Conservation (phyloP, 2,113 vertebrate species). For the Poeciliopsis turrubarensis region DNA sequence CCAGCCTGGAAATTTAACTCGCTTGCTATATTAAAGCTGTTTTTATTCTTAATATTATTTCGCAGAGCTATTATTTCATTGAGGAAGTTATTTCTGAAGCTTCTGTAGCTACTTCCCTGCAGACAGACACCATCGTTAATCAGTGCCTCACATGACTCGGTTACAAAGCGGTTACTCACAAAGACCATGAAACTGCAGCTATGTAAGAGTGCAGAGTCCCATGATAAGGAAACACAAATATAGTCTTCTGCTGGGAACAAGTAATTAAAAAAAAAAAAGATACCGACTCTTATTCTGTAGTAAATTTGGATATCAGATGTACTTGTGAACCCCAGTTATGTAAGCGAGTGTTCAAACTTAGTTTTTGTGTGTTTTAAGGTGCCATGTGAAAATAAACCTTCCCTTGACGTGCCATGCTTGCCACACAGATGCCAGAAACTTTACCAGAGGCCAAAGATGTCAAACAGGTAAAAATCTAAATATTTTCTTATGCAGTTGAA, state of each 20-base stretch:
- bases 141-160: slow-evolving; percentile 60
- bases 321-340: neutral
- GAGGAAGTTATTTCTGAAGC: slow-evolving; percentile 33
- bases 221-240: slow-evolving; percentile 34
- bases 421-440: slow-evolving; percentile 80
- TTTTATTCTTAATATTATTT: neutral
- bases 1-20: too few relatives aligned
- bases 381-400: slow-evolving; percentile 74
- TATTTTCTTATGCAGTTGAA: neutral
- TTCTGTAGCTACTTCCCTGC: slow-evolving; percentile 49
- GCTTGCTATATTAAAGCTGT: neutral
- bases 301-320: neutral
- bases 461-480: slow-evolving; percentile 80
- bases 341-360: neutral
- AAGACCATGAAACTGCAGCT: slow-evolving; percentile 32
- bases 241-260: neutral
- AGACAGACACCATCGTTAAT: slow-evolving; percentile 25
- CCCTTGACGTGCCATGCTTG: slow-evolving; percentile 84
- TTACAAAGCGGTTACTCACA: slow-evolving; percentile 22
- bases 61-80: neutral
- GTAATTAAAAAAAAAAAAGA: neutral
- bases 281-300: slow-evolving; percentile 4
- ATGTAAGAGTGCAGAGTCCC: slow-evolving; percentile 23
- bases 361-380: slow-evolving; percentile 67
- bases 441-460: slow-evolving; percentile 80